Conservation (phyloP, 1,140 invertebrate genomes). For the Drosophila paulistorum region DNA sequence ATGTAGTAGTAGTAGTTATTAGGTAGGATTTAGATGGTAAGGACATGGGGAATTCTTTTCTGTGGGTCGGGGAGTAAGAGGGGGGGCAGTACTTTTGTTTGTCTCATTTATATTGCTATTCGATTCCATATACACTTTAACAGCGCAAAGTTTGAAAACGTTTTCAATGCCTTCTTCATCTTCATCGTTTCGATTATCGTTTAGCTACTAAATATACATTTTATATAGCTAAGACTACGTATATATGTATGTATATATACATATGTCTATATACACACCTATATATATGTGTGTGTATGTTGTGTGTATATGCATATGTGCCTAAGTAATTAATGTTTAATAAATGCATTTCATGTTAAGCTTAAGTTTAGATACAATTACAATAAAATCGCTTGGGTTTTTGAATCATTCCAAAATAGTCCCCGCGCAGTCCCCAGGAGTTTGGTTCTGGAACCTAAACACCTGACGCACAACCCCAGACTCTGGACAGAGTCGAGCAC, state of each 20-base stretch:
- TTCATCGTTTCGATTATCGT: conserved; percentile 36
- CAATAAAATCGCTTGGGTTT: conserved; percentile 51
- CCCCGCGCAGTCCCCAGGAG: conserved; percentile 38
- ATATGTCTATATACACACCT: conserved; percentile 9
- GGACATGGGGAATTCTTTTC: neutral
- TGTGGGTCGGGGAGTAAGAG: neutral
- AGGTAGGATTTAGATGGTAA: conserved; percentile 8
- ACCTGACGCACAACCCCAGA: conserved; percentile 56
- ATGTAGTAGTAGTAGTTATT: neutral
- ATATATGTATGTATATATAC: conserved; percentile 8
- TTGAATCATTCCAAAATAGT: conserved; percentile 23
- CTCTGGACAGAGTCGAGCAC: conserved; percentile 51
- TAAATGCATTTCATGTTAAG: conserved; percentile 65
- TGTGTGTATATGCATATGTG: conserved; percentile 29
- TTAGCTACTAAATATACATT: conserved; percentile 77
- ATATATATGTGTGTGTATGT: conserved; percentile 10
- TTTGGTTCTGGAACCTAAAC: conserved; percentile 15
- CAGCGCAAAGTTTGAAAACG: conserved; percentile 25
- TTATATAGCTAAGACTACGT: conserved; percentile 29
- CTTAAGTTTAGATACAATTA: conserved; percentile 58
- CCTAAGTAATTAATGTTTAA: conserved; percentile 41
- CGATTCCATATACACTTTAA: conserved; percentile 39
- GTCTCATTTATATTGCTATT: conserved; percentile 65
- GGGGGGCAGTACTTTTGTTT: conserved; percentile 59
- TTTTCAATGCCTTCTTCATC: conserved; percentile 21